Evolutionary conservation across 2,113 vertebrate genomes (phyloP), one percentile per base, ranked within the genome.

Genomic region (Holacanthus passer): DNA sequence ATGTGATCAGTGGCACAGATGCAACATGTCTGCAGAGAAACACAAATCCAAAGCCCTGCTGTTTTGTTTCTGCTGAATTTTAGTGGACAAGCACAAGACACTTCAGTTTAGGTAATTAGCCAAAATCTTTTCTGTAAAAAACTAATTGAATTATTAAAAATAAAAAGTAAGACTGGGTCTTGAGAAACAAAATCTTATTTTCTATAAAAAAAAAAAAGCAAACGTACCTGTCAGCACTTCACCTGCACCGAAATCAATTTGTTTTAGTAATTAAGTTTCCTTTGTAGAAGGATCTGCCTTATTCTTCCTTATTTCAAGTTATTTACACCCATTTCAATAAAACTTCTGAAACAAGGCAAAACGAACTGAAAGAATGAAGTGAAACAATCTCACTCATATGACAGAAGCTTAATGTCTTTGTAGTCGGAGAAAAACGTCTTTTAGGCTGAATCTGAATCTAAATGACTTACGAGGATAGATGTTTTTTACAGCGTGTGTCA

Each of bases 351-450:
- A 52, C 3, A n/a, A n/a, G n/a, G n/a, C n/a, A n/a, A n/a, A n/a
- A n/a, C n/a, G n/a, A 2, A 27, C 2, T 5, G n/a, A 35, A 19
- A 27, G n/a, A 27, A 31, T 20, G 4, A 8, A 14, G n/a, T 41
- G n/a, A 31, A 47, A 47, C 11, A 12, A 58, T 32, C 7, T 19
- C 16, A 52, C 32, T 19, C 2, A 27, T 24, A 1, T 11, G 20
- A 19, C 27, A n/a, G 3, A 53, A 22, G 1, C 2, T 37, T 0
- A n/a, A 2, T 7, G 3, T 11, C n/a, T n/a, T n/a, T n/a, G n/a
- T 0, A 12, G 22, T 1, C 13, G 27, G 48, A 17, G 64, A 48
- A 31, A 48, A 32, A 22, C 1, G 1, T 52, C 10, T 29, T 24
- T 29, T 22, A 31, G 4, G 27, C 24, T 43, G 14, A 79, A 58